Conservation (phyloP, 2,113 vertebrate species). For the Boulengeromyrus knoepffleri region DNA sequence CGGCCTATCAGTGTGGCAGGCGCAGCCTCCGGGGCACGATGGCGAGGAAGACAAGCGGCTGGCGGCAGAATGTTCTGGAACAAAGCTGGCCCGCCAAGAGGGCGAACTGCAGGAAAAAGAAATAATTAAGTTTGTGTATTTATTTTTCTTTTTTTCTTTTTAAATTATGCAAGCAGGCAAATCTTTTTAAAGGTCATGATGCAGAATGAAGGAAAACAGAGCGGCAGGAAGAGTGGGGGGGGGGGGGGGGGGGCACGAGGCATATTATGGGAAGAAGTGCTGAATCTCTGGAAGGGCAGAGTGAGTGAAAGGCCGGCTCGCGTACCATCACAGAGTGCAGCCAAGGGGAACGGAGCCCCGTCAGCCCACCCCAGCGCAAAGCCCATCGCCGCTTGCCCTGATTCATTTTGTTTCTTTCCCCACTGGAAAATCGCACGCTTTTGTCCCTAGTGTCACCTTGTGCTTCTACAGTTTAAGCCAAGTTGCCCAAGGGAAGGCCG, state of each 20-base stretch:
- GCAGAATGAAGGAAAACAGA: neutral
- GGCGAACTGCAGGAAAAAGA: neutral
- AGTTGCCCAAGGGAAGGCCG: neutral
- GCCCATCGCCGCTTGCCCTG: neutral
- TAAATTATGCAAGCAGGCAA: neutral
- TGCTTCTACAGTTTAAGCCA: neutral
- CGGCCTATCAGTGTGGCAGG: neutral
- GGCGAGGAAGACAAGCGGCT: neutral
- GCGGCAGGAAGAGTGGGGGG: neutral
- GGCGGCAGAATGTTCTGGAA: neutral
- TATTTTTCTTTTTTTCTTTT: neutral
- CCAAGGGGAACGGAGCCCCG: neutral
- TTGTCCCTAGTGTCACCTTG: neutral
- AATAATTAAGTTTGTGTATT: neutral
- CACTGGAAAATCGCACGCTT: neutral
- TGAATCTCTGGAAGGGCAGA: neutral
- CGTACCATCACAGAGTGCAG: neutral
- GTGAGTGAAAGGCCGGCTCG: neutral
- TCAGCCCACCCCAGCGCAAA: neutral
- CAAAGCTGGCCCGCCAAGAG: neutral
- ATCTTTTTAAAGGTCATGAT: neutral
- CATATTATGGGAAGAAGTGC: neutral
- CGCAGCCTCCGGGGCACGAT: neutral
- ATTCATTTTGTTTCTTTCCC: neutral
- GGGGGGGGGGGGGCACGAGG: neutral